These are phyloP conservation scores for Benthosema pterotum DNA, from an alignment of 2,797 vertebrate species.

Conservation along the genomic window DNA sequence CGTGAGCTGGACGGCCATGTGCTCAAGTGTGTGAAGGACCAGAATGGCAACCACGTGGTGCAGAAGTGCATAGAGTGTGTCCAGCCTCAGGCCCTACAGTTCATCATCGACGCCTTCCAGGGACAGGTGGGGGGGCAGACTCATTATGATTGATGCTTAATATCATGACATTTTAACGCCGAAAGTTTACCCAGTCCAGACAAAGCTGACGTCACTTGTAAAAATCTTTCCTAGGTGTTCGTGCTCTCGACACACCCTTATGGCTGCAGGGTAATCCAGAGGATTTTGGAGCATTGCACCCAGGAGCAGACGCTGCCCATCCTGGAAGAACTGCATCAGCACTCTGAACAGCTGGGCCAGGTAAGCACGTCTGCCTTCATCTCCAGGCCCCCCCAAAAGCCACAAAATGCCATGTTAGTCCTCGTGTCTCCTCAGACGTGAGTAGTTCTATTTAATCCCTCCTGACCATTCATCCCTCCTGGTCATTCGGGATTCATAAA, in stretches of 20 bases:
- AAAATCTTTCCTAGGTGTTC: slow-evolving; percentile 83
- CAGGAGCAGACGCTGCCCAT: slow-evolving; percentile 95
- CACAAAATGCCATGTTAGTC: slow-evolving; percentile 9
- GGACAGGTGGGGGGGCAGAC: slow-evolving; percentile 94
- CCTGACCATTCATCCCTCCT: too few species aligned
- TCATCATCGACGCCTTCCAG: slow-evolving; percentile 99
- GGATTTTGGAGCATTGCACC: slow-evolving; percentile 97
- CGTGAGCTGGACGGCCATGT: slow-evolving; percentile 89
- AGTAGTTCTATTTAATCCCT: too few species aligned
- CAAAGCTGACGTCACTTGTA: background rate
- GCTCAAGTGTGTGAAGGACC: slow-evolving; percentile 90
- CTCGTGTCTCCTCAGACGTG: slow-evolving; percentile 26
- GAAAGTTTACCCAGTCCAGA: background rate
- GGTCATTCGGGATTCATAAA: too few species aligned
- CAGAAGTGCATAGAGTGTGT: slow-evolving; percentile 98
- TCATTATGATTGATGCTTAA: slow-evolving; percentile 59
- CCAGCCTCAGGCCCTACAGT: slow-evolving; percentile 96
- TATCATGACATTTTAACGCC: too few species aligned
- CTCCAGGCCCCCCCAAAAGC: slow-evolving; percentile 9
- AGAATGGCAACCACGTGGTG: slow-evolving; percentile 90
- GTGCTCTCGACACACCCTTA: slow-evolving; percentile 97
- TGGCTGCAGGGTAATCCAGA: slow-evolving; percentile 97
- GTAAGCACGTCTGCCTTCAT: slow-evolving; percentile 64
- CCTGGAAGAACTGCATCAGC: slow-evolving; percentile 95
- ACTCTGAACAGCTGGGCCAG: slow-evolving; percentile 97